These are phyloP conservation scores for Malurus elegans DNA, from an alignment of 2,113 vertebrate species.

Conservation along the genomic window DNA sequence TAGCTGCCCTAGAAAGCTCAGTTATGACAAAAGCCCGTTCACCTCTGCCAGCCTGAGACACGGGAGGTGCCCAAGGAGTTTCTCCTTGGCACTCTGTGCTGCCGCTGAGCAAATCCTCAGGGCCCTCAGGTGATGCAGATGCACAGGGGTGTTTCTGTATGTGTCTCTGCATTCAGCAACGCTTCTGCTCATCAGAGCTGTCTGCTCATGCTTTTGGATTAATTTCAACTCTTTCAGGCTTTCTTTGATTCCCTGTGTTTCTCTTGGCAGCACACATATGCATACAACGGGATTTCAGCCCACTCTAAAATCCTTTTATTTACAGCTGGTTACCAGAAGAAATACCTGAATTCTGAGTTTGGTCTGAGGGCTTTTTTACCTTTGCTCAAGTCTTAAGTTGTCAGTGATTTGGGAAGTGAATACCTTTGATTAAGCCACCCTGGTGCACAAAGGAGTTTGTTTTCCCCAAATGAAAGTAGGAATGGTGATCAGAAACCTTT, in stretches of 20 bases:
- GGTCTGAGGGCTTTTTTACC: not conserved
- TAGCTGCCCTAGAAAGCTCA: not conserved
- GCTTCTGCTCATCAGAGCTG: rapidly evolving
- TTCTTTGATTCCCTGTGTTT: not conserved
- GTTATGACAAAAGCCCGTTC: not conserved
- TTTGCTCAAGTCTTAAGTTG: not conserved
- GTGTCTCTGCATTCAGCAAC: not conserved
- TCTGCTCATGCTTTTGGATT: not conserved
- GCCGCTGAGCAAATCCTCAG: rapidly evolving
- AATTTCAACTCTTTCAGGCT: not conserved
- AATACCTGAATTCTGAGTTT: not conserved
- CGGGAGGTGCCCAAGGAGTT: rapidly evolving
- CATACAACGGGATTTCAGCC: not conserved
- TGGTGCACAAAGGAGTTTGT: not conserved
- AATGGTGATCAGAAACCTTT: not conserved
- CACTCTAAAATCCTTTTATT: not conserved
- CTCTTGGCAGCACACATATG: not conserved
- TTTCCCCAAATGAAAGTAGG: not conserved
- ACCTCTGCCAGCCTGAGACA: not conserved
- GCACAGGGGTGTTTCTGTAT: not conserved
- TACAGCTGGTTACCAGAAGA: not conserved
- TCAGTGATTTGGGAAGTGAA: not conserved
- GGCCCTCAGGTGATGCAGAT: rapidly evolving
- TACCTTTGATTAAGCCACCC: not conserved
- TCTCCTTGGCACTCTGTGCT: not conserved